Percentiles rank a stretch among this genome's conserved stretches.
These are phyloP conservation scores for Hydractinia symbiolongicarpus DNA, from an alignment of 30 jellyfish, hydroid and myxozoan genomes.

Conservation along the genomic window DNA sequence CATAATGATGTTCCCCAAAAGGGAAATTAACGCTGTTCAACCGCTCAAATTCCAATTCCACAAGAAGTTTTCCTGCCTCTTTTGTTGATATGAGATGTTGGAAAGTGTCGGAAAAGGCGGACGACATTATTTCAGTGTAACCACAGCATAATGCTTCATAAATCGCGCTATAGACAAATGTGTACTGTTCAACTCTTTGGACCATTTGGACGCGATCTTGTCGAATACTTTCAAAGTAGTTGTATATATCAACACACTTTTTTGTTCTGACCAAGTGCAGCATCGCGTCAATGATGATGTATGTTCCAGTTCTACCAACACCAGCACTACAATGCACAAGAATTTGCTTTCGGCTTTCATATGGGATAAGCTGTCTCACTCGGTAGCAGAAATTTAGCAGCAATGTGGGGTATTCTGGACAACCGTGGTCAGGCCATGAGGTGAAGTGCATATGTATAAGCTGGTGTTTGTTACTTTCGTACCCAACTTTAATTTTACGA, in stretches of 20 bases:
- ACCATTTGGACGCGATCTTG: slow-evolving; percentile 81
- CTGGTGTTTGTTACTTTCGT: not conserved
- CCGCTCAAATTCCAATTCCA: slow-evolving; percentile 1
- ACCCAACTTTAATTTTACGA: slow-evolving; percentile 38
- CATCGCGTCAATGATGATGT: slow-evolving; percentile 65
- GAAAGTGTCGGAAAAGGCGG: not conserved
- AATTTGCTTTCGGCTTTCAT: slow-evolving; percentile 55
- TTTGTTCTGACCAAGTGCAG: slow-evolving; percentile 42
- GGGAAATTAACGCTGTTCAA: not conserved
- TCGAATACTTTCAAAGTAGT: slow-evolving; percentile 82
- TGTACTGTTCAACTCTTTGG: slow-evolving; percentile 51
- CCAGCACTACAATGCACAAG: slow-evolving; percentile 98
- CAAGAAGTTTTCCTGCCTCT: not conserved
- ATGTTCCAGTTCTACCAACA: slow-evolving; percentile 92
- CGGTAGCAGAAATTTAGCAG: slow-evolving; percentile 73
- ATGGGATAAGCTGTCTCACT: slow-evolving; percentile 47
- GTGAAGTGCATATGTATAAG: slow-evolving; percentile 64
- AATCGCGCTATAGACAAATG: slow-evolving; percentile 24
- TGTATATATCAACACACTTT: slow-evolving; percentile 64
- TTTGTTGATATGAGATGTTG: not conserved
- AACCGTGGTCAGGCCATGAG: slow-evolving; percentile 96
- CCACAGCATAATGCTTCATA: slow-evolving; percentile 29
- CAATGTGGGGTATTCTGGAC: slow-evolving; percentile 83
- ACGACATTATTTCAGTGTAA: slow-evolving; percentile 4
- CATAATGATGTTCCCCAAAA: not conserved